phyloP scores from a whole-genome alignment of 2,113 vertebrate species.

The Phylloscopus trochilus region DNA sequence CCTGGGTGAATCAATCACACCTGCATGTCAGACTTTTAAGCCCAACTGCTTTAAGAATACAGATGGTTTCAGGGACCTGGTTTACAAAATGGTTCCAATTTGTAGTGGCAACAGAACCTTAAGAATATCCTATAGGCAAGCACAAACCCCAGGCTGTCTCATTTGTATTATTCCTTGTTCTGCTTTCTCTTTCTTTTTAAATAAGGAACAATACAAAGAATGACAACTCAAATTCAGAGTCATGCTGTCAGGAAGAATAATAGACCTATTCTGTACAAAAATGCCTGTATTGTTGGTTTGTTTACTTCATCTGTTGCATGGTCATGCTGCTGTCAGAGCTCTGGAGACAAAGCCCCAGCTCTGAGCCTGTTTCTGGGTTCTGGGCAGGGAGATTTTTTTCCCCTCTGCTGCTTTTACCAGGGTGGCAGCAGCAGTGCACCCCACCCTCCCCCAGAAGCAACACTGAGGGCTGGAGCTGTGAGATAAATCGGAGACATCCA shows the following conservation, averaged over 20 bases:
- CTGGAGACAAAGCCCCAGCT: constrained; percentile 54
- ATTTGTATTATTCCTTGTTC: constrained; percentile 20
- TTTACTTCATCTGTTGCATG: constrained; percentile 69
- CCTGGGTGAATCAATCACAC: neutral
- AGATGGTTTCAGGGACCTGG: neutral
- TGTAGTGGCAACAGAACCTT: neutral
- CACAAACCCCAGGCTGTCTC: constrained; percentile 10
- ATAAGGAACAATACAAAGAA: constrained; percentile 60
- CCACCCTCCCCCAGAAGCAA: neutral
- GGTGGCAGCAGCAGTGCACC: neutral
- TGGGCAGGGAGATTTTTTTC: neutral
- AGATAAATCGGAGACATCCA: neutral
- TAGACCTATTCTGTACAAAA: constrained; percentile 67
- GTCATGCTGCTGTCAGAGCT: constrained; percentile 47
- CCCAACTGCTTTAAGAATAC: neutral
- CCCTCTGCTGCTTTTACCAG: neutral
- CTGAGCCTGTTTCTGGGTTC: neutral
- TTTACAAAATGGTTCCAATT: constrained; percentile 34
- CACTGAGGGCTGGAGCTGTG: neutral
- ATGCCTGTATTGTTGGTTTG: constrained; percentile 72
- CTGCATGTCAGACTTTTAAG: neutral
- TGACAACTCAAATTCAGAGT: constrained; percentile 59
- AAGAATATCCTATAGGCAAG: constrained; percentile 16
- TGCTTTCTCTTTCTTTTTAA: constrained; percentile 48
- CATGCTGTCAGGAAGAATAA: constrained; percentile 67